Evolutionary conservation across 2,113 vertebrate species (phyloP), one percentile per base, ranked within the genome.

Genomic region (Chloropsis cyanopogon): DNA sequence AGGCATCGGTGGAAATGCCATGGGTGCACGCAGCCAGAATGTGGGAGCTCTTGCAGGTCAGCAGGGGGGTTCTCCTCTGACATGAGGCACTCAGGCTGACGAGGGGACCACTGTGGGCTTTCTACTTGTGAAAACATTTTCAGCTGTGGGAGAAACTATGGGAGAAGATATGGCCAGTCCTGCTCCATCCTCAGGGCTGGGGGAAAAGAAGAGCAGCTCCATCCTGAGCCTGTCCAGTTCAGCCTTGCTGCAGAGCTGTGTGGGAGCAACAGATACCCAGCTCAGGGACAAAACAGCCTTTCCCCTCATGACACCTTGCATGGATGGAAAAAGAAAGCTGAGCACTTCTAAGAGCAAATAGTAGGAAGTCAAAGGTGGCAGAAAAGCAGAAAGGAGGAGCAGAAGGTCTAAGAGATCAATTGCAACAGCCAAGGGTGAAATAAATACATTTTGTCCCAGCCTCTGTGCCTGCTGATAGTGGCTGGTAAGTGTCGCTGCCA

Each of bases 1-100:
- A n/a, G 6, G 8, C 15, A 2, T 29, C 0, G 0, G 19, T 56
- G 44, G 54, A 31, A 57, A 9, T 24, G 52, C 39, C 29, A 0
- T 37, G 37, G 64, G 10, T 72, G 47, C 50, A 29, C 7, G 3
- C 6, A 5, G 54, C 33, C 60, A 54, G 64, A 61, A 18, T 35
- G 2, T 0, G 33, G 52, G 29, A 6, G 46, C 21, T 76, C 12
- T 6, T 29, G 11, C 66, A 69, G 46, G 18, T 42, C 63, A 61
- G 64, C 54, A 69, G 54, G 9, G 39, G 3, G 3, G 2, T 14
- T 82, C 53, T 76, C 26, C 8, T 10, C 23, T 61, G 49, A 11
- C 37, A 21, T 5, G 2, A 42, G 33, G 39, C 4, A 4, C 12
- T 2, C n/a, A 31, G 37, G 26, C 77, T 72, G 35, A 3, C 0